phyloP scores from a whole-genome alignment of 2,888 invertebrate species.

The Galerucella pusilla region DNA sequence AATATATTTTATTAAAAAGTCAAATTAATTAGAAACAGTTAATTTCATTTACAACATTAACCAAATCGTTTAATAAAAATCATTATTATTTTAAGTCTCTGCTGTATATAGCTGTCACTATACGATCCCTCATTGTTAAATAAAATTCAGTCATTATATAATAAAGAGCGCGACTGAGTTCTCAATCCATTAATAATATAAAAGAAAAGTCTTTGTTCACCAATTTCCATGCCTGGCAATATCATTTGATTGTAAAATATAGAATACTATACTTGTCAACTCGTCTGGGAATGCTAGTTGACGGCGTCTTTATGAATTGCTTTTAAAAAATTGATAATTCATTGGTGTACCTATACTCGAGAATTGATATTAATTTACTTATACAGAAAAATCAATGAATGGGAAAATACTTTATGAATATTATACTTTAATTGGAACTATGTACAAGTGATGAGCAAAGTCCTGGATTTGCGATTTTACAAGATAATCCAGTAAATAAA shows the following conservation, averaged over 20 bases:
- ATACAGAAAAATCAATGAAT: too few species aligned
- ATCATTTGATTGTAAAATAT: slow-evolving; percentile 3
- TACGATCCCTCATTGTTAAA: slow-evolving; percentile 10
- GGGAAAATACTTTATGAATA: too few species aligned
- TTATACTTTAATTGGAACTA: too few species aligned
- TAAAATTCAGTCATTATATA: slow-evolving; percentile 9
- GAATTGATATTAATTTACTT: too few species aligned
- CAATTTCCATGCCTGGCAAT: slow-evolving; percentile 9
- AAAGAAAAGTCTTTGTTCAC: slow-evolving; percentile 12
- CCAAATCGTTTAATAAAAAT: background rate
- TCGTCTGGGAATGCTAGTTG: background rate
- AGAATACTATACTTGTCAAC: background rate
- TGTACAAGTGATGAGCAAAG: too few species aligned
- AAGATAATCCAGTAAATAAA: too few species aligned
- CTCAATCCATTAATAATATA: slow-evolving; percentile 13
- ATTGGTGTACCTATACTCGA: background rate
- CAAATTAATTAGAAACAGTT: too few species aligned
- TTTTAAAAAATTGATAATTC: background rate
- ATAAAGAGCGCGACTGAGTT: background rate
- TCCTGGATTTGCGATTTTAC: too few species aligned
- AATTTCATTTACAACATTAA: too few species aligned
- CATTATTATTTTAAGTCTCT: background rate
- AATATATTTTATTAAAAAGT: too few species aligned
- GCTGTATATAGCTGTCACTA: background rate
- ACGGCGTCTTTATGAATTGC: background rate